Evolutionary conservation across 2,888 invertebrate species (phyloP), one percentile per base, ranked within the genome.

Genomic region (Erpobdella octoculata): DNA sequence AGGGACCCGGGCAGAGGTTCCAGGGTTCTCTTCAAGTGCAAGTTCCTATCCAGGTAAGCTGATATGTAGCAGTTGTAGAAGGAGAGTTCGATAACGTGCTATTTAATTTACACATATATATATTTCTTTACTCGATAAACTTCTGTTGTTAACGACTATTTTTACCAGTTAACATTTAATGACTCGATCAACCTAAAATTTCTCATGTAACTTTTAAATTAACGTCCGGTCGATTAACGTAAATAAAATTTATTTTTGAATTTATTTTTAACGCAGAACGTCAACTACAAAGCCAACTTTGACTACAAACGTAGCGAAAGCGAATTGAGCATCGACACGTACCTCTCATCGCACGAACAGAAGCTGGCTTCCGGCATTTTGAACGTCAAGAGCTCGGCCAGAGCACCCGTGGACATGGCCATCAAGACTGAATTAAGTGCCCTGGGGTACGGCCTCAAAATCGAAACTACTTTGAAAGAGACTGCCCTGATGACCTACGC

Each of bases 401-500:
- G 15, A 18, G 59, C n/a, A 5, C 75, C 74, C 15, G 64, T 76
- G 71, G 71, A 73, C n/a, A 15, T 68, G n/a, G 21, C 8, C 9
- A 58, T 37, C 15, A 64, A 67, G n/a, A 69, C 48, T 18, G 67
- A 72, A 21, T 61, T 76, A 18, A 25, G 35, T 9, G 75, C 75
- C 0, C 73, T 73, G 35, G 73, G 73, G 33, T 72, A 76, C 28
- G 25, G 31, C 28, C 70, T 76, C 64, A 53, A 53, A n/a, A 58
- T 31, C 6, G 65, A 38, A 12, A 69, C 38, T 15, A 67, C 67
- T 15, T 53, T 76, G 2, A 31, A 37, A 4, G 74, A 71, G 59
- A 74, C 75, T 15, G 76, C 73, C 59, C 72, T 72, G 33, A 70
- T 73, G 2, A 38, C 53, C 36, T 73, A 76, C 69, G 68, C 46